Evolutionary conservation across 2,888 invertebrate species (phyloP).

Genomic region (Lasius fuliginosus): DNA sequence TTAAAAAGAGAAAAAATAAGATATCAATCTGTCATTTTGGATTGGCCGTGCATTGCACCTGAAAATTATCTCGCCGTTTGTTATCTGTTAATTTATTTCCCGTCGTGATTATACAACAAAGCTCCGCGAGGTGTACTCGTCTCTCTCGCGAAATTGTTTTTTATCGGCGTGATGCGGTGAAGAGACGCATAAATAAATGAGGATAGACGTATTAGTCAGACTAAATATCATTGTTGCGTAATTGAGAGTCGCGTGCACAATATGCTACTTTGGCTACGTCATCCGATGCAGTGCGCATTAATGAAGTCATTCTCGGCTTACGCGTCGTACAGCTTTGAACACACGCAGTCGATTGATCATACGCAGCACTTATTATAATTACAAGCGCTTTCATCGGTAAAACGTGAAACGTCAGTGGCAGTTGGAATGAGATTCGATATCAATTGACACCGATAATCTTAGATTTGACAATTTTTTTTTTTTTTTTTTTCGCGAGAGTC

Average conservation of each 20-base stretch:
- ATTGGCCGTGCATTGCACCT: conserved; percentile 15
- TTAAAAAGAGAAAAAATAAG: background rate
- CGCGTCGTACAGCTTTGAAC: background rate
- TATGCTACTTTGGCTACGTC: conserved; percentile 31
- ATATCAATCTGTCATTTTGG: background rate
- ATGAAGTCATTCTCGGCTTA: conserved; percentile 38
- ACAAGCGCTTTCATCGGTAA: conserved; percentile 1
- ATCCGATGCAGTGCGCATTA: conserved; percentile 29
- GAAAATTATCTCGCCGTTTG: conserved; percentile 4
- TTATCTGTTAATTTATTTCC: background rate
- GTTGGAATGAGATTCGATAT: background rate
- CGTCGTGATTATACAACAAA: background rate
- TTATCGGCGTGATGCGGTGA: conserved; percentile 4
- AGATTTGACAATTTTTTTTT: background rate
- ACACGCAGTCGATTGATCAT: conserved; percentile 17
- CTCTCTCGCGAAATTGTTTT: background rate
- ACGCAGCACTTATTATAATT: conserved; percentile 14
- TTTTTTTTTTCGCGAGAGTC: background rate
- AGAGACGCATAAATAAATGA: conserved; percentile 1
- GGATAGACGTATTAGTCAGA: conserved; percentile 34
- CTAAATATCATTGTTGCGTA: conserved; percentile 48
- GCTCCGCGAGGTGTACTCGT: background rate
- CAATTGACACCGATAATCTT: background rate
- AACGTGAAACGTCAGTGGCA: background rate
- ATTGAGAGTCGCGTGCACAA: conserved; percentile 19